Evolutionary conservation across 2,113 vertebrate genomes (phyloP).

Genomic region (Mirza zaza): DNA sequence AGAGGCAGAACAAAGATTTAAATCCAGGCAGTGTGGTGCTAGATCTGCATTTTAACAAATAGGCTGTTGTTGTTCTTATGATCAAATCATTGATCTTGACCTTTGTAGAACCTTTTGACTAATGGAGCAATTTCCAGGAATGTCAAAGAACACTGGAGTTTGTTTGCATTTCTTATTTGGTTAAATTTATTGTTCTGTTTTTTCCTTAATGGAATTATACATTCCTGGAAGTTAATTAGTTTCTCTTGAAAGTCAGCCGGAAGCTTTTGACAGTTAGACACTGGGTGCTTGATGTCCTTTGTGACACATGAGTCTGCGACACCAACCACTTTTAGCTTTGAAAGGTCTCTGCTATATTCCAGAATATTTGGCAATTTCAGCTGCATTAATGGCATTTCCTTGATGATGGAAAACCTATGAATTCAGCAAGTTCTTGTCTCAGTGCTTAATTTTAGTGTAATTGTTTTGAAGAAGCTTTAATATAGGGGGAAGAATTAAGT

Average conservation of each 20-base stretch:
- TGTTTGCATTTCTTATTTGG: background rate
- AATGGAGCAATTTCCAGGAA: background rate
- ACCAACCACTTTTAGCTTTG: background rate
- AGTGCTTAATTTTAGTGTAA: background rate
- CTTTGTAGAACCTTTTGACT: background rate
- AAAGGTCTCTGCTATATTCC: background rate
- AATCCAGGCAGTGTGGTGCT: background rate
- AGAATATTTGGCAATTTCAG: background rate
- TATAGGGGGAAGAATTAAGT: background rate
- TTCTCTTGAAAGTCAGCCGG: background rate
- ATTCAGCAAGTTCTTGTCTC: background rate
- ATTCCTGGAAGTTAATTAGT: slow-evolving; percentile 8
- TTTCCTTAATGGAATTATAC: background rate
- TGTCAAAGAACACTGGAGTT: background rate
- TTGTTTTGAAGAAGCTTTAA: background rate
- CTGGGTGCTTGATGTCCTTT: background rate
- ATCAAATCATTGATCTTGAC: background rate
- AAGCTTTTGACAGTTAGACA: background rate
- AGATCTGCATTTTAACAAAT: background rate
- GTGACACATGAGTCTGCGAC: background rate
- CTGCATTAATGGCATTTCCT: background rate
- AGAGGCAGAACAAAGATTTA: background rate
- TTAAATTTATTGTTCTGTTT: slow-evolving; percentile 24
- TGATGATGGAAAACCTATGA: background rate
- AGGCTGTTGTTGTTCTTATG: background rate